phyloP scores from a whole-genome alignment of 2,797 vertebrate genomes.

The Melanogrammus aeglefinus region DNA sequence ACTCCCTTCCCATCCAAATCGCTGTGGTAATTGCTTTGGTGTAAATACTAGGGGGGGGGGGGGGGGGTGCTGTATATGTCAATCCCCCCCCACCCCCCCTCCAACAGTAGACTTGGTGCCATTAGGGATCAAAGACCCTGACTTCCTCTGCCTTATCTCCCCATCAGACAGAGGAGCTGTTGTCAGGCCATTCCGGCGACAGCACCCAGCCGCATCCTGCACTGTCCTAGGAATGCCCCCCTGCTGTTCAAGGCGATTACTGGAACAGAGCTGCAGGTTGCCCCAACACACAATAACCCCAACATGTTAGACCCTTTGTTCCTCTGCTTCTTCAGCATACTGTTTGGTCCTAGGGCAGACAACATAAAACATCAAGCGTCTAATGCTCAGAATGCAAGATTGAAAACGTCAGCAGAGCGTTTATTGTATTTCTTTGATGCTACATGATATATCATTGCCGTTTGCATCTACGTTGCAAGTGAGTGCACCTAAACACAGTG shows the following conservation, averaged over 20 bases:
- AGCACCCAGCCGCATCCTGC: background rate
- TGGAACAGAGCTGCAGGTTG: background rate
- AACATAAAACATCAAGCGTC: no score
- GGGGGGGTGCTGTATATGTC: constrained; percentile 45
- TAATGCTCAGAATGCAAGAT: no score
- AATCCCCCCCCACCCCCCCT: constrained; percentile 50
- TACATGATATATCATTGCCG: no score
- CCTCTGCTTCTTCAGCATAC: no score
- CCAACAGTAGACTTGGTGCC: constrained; percentile 46
- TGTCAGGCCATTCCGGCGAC: constrained; percentile 45
- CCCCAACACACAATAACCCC: background rate
- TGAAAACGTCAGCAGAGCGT: background rate
- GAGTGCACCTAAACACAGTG: background rate
- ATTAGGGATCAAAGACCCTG: constrained; percentile 67
- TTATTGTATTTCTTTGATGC: background rate
- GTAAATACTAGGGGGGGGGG: constrained; percentile 50
- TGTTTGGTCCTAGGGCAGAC: no score
- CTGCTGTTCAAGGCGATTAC: constrained; percentile 9
- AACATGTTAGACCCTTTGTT: no score
- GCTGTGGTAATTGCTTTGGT: constrained; percentile 61
- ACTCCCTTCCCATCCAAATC: constrained; percentile 44
- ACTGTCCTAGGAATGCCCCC: constrained; percentile 20
- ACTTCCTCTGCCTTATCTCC: constrained; percentile 61
- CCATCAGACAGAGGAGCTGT: constrained; percentile 58
- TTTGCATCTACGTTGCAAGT: no score